These are phyloP conservation scores for Agriotes lineatus DNA, from an alignment of 2,888 invertebrate species.

Conservation along the genomic window DNA sequence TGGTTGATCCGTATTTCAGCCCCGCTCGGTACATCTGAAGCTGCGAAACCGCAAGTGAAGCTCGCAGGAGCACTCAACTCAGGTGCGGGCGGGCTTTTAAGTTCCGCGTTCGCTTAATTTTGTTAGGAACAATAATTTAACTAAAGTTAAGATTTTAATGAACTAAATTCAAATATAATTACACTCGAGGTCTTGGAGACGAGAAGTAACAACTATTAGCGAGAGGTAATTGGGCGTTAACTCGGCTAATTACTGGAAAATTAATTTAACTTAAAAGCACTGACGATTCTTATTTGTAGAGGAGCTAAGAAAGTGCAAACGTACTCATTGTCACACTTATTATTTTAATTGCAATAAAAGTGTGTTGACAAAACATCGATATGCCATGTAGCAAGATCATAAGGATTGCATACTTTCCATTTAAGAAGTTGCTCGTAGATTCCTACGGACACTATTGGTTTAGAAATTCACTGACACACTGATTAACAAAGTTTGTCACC, in stretches of 20 bases:
- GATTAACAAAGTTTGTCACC: too few species aligned
- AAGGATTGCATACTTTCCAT: too few species aligned
- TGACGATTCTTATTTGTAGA: too few species aligned
- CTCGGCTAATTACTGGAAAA: slow-evolving; percentile 3
- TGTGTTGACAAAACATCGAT: too few species aligned
- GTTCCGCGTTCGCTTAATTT: slow-evolving; percentile 28
- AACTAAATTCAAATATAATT: slow-evolving; percentile 24
- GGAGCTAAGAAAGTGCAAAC: too few species aligned
- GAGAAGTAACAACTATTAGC: not conserved
- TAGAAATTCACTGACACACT: too few species aligned
- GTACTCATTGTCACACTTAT: too few species aligned
- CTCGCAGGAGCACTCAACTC: slow-evolving; percentile 24
- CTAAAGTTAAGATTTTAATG: slow-evolving; percentile 18
- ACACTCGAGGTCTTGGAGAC: not conserved
- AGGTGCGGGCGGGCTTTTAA: slow-evolving; percentile 18
- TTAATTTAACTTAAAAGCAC: slow-evolving; percentile 18
- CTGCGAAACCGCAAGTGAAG: slow-evolving; percentile 7
- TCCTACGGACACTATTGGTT: too few species aligned
- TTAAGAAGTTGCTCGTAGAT: too few species aligned
- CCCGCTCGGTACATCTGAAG: slow-evolving; percentile 15
- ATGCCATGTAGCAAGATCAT: too few species aligned
- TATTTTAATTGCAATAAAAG: too few species aligned
- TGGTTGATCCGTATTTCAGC: not conserved
- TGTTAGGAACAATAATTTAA: slow-evolving; percentile 33
- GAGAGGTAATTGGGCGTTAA: not conserved